Percentiles rank a stretch among this genome's conserved stretches.
Conservation (phyloP, 2,888 invertebrate genomes). For the Heliconius aoede region DNA sequence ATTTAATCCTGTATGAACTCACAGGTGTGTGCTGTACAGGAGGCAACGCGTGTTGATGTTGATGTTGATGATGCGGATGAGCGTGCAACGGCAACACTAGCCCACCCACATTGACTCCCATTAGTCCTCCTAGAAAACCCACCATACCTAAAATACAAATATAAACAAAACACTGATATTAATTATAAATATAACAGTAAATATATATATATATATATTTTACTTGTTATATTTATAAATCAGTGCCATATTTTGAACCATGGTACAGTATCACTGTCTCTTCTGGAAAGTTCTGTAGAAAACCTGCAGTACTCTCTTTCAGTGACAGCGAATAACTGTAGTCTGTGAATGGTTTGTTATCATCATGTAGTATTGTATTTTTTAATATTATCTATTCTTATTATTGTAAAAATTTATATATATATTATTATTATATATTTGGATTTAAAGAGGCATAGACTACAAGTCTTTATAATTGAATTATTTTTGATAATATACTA, state of each 20-base stretch:
- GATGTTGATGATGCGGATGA: constrained; percentile 52
- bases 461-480: too few species aligned
- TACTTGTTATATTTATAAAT: constrained; percentile 56
- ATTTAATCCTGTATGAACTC: constrained; percentile 16
- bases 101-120: constrained; percentile 64
- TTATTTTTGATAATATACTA: too few species aligned
- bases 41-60: constrained; percentile 44
- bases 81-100: constrained; percentile 64
- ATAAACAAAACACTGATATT: not conserved
- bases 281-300: constrained; percentile 66
- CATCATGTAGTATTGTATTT: not conserved
- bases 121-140: constrained; percentile 72
- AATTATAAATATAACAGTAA: not conserved
- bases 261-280: constrained; percentile 67
- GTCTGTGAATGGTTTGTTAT: constrained; percentile 85
- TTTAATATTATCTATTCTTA: not conserved
- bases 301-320: constrained; percentile 67
- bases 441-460: too few species aligned
- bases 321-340: constrained; percentile 63
- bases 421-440: too few species aligned
- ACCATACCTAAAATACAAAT: constrained; percentile 64
- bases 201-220: too few species aligned
- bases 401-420: too few species aligned
- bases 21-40: constrained; percentile 15
- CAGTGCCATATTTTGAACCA: constrained; percentile 82